Conservation (phyloP, 2,113 vertebrate species). For the Cephalopterus ornatus region DNA sequence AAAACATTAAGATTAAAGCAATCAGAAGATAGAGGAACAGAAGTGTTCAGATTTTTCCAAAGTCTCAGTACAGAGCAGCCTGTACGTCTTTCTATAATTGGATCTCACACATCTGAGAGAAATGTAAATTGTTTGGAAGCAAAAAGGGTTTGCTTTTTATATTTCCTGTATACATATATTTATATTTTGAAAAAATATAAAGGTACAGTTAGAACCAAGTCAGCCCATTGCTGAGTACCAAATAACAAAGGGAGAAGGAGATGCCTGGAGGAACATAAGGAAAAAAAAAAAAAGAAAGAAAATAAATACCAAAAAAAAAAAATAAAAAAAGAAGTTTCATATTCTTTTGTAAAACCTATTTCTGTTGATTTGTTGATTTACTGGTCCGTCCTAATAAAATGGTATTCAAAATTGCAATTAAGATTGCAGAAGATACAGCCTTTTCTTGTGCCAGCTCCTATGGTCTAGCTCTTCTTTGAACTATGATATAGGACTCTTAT, state of each 20-base stretch:
- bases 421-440: rapidly evolving
- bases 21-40: not conserved
- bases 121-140: not conserved
- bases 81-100: not conserved
- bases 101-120: not conserved
- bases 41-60: not conserved
- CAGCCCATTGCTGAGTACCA: not conserved
- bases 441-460: not conserved
- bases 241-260: not conserved
- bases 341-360: not conserved
- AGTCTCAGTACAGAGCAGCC: not conserved
- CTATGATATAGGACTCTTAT: rapidly evolving
- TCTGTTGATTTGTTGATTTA: not conserved
- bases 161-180: not conserved
- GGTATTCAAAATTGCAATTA: not conserved
- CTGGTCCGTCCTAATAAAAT: not conserved
- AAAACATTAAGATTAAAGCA: not conserved
- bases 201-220: not conserved
- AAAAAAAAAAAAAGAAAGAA: too few relatives aligned
- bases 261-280: not conserved
- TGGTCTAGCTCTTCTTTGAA: not conserved
- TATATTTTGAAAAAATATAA: not conserved
- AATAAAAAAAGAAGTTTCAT: not conserved
- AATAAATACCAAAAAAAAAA: not conserved
- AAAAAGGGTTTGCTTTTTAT: not conserved